phyloP scores from a whole-genome alignment of 2,888 invertebrate species.

The Cryptocephalus primarius region DNA sequence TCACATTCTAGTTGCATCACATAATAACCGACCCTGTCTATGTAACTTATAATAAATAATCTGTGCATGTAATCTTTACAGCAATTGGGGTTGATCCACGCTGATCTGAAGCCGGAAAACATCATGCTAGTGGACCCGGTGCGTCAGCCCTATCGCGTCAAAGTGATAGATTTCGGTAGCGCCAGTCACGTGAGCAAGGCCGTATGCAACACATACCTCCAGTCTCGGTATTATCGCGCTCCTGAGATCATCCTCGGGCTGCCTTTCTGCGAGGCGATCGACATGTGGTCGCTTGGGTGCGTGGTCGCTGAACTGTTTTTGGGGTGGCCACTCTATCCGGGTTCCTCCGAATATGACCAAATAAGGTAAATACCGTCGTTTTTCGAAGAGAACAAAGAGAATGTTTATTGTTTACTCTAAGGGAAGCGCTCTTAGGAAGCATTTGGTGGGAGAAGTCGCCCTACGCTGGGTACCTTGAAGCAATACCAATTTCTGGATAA shows the following conservation, averaged over 20 bases:
- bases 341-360: conserved; percentile 98
- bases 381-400: too few relatives aligned
- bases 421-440: too few relatives aligned
- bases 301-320: conserved; percentile 98
- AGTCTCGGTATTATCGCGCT: conserved; percentile 96
- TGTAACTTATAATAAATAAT: too few relatives aligned
- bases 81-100: conserved; percentile 98
- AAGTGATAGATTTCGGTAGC: conserved; percentile 99
- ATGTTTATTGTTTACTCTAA: too few relatives aligned
- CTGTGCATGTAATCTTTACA: conserved; percentile 36
- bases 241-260: conserved; percentile 95
- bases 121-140: conserved; percentile 99
- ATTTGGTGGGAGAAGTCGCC: too few relatives aligned
- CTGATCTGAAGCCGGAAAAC: conserved; percentile 99
- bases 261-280: conserved; percentile 98
- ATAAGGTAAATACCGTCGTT: conserved; percentile 39
- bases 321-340: conserved; percentile 99
- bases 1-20: too few relatives aligned
- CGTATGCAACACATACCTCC: conserved; percentile 98
- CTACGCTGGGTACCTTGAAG: too few relatives aligned
- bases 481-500: too few relatives aligned
- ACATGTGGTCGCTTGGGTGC: conserved; percentile 99
- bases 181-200: conserved; percentile 99
- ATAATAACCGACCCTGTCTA: too few relatives aligned
- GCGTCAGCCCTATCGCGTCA: conserved; percentile 95